A percentile compares a stretch with the other conserved stretches of the same genome.
These are phyloP conservation scores for Pyrrhia umbra DNA, from an alignment of 2,888 invertebrate genomes.

Conservation along the genomic window DNA sequence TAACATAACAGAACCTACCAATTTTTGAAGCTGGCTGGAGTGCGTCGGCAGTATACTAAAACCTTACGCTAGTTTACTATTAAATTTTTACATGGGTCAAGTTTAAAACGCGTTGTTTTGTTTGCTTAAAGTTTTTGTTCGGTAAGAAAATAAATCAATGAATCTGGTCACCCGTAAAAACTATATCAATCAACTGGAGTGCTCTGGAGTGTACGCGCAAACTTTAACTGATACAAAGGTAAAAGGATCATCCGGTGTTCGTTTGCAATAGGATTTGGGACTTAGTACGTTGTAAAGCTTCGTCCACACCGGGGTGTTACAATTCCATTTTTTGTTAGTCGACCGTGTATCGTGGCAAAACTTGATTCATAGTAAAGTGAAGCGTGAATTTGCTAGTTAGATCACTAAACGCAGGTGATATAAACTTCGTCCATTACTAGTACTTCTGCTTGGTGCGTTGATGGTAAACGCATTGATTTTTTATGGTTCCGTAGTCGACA, in stretches of 20 bases:
- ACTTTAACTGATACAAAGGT: conserved; percentile 28
- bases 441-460: too few species aligned
- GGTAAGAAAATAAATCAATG: conserved; percentile 27
- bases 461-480: too few species aligned
- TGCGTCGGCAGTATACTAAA: too few species aligned
- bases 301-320: background rate
- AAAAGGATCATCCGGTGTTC: conserved; percentile 17
- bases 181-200: conserved; percentile 43
- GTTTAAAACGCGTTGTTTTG: background rate
- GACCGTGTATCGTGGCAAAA: too few species aligned
- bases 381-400: background rate
- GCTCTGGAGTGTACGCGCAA: conserved; percentile 18
- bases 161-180: conserved; percentile 24
- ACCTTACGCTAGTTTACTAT: too few species aligned
- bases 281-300: background rate
- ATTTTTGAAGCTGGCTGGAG: too few species aligned
- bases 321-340: background rate
- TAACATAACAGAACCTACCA: too few species aligned
- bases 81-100: background rate
- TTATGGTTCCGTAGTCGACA: too few species aligned
- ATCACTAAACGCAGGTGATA: too few species aligned
- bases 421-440: too few species aligned
- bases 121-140: background rate
- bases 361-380: too few species aligned
- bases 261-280: conserved; percentile 18